Base-by-base conservation (phyloP, 2,113 vertebrate species). In the Hippocampus zosterae region DNA sequence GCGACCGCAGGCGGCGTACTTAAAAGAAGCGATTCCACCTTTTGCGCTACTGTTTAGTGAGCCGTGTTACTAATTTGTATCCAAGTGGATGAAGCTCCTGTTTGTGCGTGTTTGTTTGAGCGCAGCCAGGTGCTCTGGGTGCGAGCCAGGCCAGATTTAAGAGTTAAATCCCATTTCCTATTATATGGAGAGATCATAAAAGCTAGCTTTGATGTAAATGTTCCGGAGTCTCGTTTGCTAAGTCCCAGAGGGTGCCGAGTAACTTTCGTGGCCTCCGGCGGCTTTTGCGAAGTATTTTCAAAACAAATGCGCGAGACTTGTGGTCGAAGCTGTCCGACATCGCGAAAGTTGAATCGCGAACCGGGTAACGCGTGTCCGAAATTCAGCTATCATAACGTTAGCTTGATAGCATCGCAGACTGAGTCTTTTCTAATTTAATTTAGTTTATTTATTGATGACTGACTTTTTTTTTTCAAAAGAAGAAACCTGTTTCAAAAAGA, bases 31-130 rank as follows among this genome's bases (percentile, higher is more conserved):
- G 73, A 74, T 83, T 85, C 82, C 89, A 84, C 84, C 74, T 52
- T 85, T 87, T 53, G n/a, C 74, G 78, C 78, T 65, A 82, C 79
- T 81, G 87, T 87, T 87, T 88, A 70, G 76, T 74, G 78, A 88
- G 84, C 83, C 72, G 78, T 82, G 72, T 75, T 81, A 77, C 83
- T 75, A 86, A 88, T 91, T 89, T 87, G 88, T 89, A 80, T 81
- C 80, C 81, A 88, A 85, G 82, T 83, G 85, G 85, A 74, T 80
- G 74, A 79, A 77, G 80, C 85, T 88, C 85, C 84, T 88, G 82
- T 88, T 87, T 84, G 83, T 85, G 87, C n/a, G n/a, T 85, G 84
- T 90, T 90, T 87, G 85, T 87, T 78, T 84, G 85, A 84, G 85
- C 81, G 70, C 5, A 57, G 74, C 88, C 88, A 90, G 88, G 88